Base-by-base conservation (phyloP, 2,888 invertebrate genomes). In the Parnassius glacialis region DNA sequence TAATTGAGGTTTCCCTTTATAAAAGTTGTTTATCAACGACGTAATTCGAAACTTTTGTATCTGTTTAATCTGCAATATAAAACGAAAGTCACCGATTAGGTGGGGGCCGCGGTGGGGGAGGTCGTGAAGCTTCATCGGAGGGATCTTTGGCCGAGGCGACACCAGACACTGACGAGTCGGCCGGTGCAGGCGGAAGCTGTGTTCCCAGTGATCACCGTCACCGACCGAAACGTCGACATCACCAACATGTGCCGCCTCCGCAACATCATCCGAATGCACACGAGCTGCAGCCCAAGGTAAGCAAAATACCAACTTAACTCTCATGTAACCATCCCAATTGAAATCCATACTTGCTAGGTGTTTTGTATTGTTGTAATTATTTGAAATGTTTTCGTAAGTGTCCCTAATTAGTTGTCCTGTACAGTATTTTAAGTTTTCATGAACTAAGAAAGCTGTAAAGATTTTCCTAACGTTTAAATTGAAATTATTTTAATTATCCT, bases 81-180 rank as follows among this genome's bases (percentile, higher is more conserved):
- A 43, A 13, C 3, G 7, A 13, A 13, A 13, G 12, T 13, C n/a
- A n/a, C 16, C 2, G 13, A 58, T 70, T 68, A 65, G 76, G 77
- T 66, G 76, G 79, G 62, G 76, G 75, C 64, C 75, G 76, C 52
- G 69, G 67, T 16, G 72, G 72, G 48, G 80, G 80, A 78, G 83
- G 74, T 68, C 92, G 93, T 47, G 90, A 92, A 81, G 88, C 90
- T 3, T 93, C 93, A 61, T 95, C 95, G 53, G 96, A 96, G 80
- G 95, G 94, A 68, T 95, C 95, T 70, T 83, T 93, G 67, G 93
- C 93, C 70, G 95, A 95, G 78, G 94, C 93, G 71, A 94, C 94
- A 53, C 94, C 95, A 7, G 96, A 96, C 82, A 95, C 95, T 3
- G 95, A 96, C 78, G 95, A 94, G 81, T 94, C 94, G 1, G 92